Percentiles rank a stretch among this genome's conserved stretches.
Evolutionary conservation across 1,140 invertebrate species (phyloP).

Genomic region (Chlorops oryzae): DNA sequence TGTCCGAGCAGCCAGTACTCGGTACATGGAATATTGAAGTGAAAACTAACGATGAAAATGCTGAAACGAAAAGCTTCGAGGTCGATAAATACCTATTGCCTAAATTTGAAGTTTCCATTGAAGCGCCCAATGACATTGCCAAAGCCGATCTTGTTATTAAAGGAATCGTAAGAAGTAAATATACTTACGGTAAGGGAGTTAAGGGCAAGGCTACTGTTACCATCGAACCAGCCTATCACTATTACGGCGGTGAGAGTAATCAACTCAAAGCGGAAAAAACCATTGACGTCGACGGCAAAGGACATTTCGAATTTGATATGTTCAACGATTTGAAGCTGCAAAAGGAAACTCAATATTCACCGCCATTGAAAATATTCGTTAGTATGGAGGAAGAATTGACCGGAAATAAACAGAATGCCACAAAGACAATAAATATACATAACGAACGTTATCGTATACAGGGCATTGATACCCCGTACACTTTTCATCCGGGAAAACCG

Average conservation of each 20-base stretch:
- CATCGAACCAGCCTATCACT: constrained; percentile 49
- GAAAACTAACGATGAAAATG: constrained; percentile 20
- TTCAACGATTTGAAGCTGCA: constrained; percentile 49
- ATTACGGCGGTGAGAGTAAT: background rate
- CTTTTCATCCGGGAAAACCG: constrained; percentile 80
- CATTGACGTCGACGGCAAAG: constrained; percentile 63
- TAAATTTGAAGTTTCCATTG: constrained; percentile 82
- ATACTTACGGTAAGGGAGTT: constrained; percentile 66
- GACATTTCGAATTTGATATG: constrained; percentile 65
- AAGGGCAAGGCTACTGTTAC: constrained; percentile 66
- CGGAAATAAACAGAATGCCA: constrained; percentile 68
- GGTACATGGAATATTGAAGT: constrained; percentile 86
- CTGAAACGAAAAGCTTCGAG: constrained; percentile 30
- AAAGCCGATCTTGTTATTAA: constrained; percentile 71
- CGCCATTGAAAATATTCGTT: constrained; percentile 62
- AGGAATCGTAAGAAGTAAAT: constrained; percentile 71
- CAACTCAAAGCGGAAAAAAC: constrained; percentile 52
- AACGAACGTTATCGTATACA: constrained; percentile 77
- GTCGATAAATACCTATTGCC: constrained; percentile 85
- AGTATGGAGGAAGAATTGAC: constrained; percentile 69
- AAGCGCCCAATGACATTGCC: constrained; percentile 72
- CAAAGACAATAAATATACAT: constrained; percentile 66
- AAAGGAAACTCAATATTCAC: constrained; percentile 48
- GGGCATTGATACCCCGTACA: constrained; percentile 70
- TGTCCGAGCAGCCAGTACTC: constrained; percentile 79